phyloP scores from a whole-genome alignment of 2,113 vertebrate genomes.

The Ranitomeya variabilis region DNA sequence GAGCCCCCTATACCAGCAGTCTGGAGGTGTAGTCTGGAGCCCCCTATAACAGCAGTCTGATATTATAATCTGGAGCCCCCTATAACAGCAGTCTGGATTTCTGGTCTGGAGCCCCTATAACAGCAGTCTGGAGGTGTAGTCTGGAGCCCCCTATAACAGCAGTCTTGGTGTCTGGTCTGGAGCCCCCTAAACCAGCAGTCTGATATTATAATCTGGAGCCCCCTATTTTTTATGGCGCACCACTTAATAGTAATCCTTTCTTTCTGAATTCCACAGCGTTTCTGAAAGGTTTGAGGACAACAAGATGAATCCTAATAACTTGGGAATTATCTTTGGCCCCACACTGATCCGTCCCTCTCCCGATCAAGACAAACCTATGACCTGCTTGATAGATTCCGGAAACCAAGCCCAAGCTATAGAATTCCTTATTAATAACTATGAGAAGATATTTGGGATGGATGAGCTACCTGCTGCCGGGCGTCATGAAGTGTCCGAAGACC shows the following conservation, averaged over 20 bases:
- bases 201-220: not conserved
- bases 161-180: not conserved
- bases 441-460: conserved; percentile 77
- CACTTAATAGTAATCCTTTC: not conserved
- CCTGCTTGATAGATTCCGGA: conserved; percentile 81
- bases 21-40: too few relatives aligned
- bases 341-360: conserved; percentile 82
- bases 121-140: too few relatives aligned
- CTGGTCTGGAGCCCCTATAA: too few relatives aligned
- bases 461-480: conserved; percentile 62
- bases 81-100: too few relatives aligned
- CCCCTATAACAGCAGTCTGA: too few relatives aligned
- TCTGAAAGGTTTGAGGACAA: conserved; percentile 83
- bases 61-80: too few relatives aligned
- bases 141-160: too few relatives aligned
- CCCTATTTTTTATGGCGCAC: not conserved
- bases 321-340: conserved; percentile 93
- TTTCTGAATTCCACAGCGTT: conserved; percentile 72
- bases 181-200: too few relatives aligned
- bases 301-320: conserved; percentile 89
- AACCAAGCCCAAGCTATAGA: conserved; percentile 86
- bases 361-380: conserved; percentile 71
- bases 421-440: conserved; percentile 83
- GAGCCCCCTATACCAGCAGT: too few relatives aligned
- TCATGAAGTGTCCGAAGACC: conserved; percentile 50